Conservation (phyloP, 1,140 invertebrate species). For the Rhopalosiphum padi region DNA sequence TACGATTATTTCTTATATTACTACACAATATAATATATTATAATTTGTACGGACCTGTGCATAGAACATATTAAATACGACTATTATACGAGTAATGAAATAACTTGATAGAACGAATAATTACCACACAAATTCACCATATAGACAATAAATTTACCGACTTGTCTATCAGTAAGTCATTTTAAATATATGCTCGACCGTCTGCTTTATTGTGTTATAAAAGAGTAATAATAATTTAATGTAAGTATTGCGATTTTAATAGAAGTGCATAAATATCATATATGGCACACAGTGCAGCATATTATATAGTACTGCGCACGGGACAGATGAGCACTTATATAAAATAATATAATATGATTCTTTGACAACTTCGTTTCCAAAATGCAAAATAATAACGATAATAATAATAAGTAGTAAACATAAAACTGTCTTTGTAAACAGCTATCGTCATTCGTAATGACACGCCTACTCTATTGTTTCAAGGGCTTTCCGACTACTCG, state of each 20-base stretch:
- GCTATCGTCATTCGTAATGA: not conserved
- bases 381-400: not conserved
- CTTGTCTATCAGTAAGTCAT: not conserved
- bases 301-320: not conserved
- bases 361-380: not conserved
- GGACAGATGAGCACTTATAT: not conserved
- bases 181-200: not conserved
- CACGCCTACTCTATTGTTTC: not conserved
- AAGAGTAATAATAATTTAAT: not conserved
- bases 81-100: not conserved
- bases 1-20: not conserved
- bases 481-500: not conserved
- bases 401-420: not conserved
- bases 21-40: not conserved
- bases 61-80: not conserved
- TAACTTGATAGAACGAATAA: not conserved
- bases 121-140: not conserved
- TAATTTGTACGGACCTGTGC: too few species aligned
- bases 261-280: not conserved
- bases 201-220: slow-evolving; percentile 1
- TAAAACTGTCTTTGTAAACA: not conserved
- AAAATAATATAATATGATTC: not conserved
- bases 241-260: not conserved
- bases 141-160: not conserved
- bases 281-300: not conserved